Percentiles rank a stretch among this genome's conserved stretches.
These are phyloP conservation scores for Drosophila fungiperda DNA, from an alignment of 2,888 invertebrate species.

Conservation along the genomic window DNA sequence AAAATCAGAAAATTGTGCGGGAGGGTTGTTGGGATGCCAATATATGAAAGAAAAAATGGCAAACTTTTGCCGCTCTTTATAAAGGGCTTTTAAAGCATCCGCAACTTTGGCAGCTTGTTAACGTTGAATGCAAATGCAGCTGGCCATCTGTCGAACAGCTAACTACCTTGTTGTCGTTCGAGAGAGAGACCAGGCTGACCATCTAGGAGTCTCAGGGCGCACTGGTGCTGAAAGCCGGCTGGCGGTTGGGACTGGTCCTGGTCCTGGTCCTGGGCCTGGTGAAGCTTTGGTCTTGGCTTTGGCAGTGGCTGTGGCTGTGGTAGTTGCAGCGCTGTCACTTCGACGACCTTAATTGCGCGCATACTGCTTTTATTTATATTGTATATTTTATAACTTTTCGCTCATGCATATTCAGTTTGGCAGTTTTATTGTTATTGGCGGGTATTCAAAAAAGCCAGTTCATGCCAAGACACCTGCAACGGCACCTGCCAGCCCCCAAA, in stretches of 20 bases:
- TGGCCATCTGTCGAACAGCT: constrained; percentile 34
- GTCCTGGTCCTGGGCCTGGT: neutral
- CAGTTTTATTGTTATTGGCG: constrained; percentile 78
- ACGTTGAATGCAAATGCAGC: constrained; percentile 54
- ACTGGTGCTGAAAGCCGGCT: neutral
- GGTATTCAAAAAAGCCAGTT: constrained; percentile 58
- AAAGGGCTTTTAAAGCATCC: constrained; percentile 24
- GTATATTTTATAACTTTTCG: constrained; percentile 75
- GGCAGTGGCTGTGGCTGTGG: neutral
- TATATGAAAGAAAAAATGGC: constrained; percentile 35
- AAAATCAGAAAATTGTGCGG: neutral
- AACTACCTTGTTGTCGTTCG: constrained; percentile 16
- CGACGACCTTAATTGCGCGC: constrained; percentile 73
- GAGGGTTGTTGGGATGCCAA: constrained; percentile 6
- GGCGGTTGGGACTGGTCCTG: neutral
- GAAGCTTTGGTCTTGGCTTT: neutral
- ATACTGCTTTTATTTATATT: constrained; percentile 78
- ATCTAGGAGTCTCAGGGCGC: neutral
- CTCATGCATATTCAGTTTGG: constrained; percentile 77
- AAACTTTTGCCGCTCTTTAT: constrained; percentile 23
- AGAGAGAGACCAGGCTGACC: constrained; percentile 2
- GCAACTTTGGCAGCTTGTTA: constrained; percentile 50
- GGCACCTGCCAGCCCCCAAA: constrained; percentile 37
- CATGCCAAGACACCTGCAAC: constrained; percentile 45
- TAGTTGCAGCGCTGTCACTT: constrained; percentile 37